These are phyloP conservation scores for Palythoa caribaeorum DNA, from an alignment of 92 coral and sea anemone species.

Conservation along the genomic window DNA sequence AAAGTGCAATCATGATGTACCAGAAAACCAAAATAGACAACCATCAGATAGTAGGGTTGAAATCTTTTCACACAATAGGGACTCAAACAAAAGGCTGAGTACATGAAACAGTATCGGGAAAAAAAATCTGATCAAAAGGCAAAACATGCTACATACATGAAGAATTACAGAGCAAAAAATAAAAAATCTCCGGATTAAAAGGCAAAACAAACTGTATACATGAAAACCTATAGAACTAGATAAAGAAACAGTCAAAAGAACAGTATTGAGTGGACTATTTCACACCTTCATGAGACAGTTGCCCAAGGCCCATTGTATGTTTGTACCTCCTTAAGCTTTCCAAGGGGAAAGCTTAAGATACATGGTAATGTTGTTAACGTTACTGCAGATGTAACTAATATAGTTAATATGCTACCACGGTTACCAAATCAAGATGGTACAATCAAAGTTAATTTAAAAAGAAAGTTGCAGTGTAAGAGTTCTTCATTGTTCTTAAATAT, in stretches of 20 bases:
- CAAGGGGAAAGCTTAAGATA: conserved; percentile 22
- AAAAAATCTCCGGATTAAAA: no score
- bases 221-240: no score
- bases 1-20: conserved; percentile 9
- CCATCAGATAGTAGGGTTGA: conserved; percentile 39
- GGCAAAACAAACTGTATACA: no score
- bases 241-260: conserved; percentile 41
- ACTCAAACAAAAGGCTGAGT: conserved; percentile 45
- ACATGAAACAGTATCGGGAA: conserved; percentile 37
- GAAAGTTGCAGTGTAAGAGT: conserved; percentile 58
- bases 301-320: no score
- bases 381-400: conserved; percentile 55
- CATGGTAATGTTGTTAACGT: conserved; percentile 55
- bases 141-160: conserved; percentile 43
- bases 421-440: conserved; percentile 54
- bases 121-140: conserved; percentile 44
- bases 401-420: conserved; percentile 49
- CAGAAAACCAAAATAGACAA: conserved; percentile 40
- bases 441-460: conserved; percentile 61
- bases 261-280: conserved; percentile 16
- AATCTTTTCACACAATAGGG: conserved; percentile 41
- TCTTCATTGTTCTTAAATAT: conserved; percentile 55
- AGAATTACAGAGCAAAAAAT: conserved; percentile 43
- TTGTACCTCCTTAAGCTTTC: no score
- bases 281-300: no score